These are phyloP conservation scores for Hafferia zeledoni DNA, from an alignment of 2,797 vertebrate species.

Conservation along the genomic window DNA sequence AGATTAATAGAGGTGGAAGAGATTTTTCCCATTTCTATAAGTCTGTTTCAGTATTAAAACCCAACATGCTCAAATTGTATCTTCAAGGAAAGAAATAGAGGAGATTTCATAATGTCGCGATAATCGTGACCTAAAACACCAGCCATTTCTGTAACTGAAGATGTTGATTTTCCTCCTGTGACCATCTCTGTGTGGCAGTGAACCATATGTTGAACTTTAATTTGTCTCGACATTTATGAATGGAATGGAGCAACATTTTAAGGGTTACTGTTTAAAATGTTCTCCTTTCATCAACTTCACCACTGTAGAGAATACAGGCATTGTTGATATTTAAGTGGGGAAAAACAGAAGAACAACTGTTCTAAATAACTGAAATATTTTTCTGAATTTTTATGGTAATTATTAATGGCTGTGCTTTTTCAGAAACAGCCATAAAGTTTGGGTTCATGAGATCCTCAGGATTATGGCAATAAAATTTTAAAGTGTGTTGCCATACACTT, in stretches of 20 bases:
- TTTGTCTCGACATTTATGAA: conserved; percentile 28
- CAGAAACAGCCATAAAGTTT: neutral
- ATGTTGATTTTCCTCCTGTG: neutral
- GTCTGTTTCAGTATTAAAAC: neutral
- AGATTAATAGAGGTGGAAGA: neutral
- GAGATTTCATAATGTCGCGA: neutral
- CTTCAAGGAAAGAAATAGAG: neutral
- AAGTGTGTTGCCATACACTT: neutral
- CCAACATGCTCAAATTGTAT: neutral
- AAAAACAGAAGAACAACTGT: conserved; percentile 37
- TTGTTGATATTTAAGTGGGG: conserved; percentile 54
- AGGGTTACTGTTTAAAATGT: conserved; percentile 46
- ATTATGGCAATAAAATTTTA: neutral
- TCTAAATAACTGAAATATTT: conserved; percentile 68
- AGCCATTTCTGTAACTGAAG: neutral
- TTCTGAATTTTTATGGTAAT: conserved; percentile 69
- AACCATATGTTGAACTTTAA: neutral
- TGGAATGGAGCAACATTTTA: conserved; percentile 26
- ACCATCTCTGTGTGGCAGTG: neutral
- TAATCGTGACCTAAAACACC: neutral
- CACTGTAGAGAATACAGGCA: conserved; percentile 53
- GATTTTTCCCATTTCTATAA: neutral
- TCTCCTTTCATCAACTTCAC: conserved; percentile 39
- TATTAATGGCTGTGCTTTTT: conserved; percentile 36
- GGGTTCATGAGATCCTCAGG: neutral